Evolutionary conservation across 1,140 invertebrate genomes (phyloP).

Genomic region (Drosophila pruinosa): DNA sequence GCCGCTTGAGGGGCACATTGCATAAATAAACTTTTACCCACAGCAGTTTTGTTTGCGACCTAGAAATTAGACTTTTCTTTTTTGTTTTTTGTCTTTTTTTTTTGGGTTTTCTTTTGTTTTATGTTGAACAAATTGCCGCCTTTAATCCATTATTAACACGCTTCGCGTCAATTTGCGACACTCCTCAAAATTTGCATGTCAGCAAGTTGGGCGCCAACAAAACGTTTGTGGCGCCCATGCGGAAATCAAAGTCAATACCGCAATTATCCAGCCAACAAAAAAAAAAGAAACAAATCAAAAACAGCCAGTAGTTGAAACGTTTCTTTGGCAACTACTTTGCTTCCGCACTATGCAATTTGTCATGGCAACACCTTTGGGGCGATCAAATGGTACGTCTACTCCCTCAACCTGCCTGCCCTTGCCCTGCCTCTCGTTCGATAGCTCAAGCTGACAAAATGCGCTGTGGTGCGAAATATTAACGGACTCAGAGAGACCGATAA

Average conservation of each 20-base stretch:
- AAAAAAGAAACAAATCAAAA: slow-evolving; percentile 26
- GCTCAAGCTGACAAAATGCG: slow-evolving; percentile 51
- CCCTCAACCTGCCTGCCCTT: slow-evolving; percentile 3
- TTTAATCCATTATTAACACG: background rate
- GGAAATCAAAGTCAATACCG: slow-evolving; percentile 76
- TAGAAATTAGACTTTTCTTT: slow-evolving; percentile 54
- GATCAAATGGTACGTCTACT: slow-evolving; percentile 20
- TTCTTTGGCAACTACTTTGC: slow-evolving; percentile 47
- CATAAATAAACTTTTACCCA: slow-evolving; percentile 66
- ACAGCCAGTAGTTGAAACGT: slow-evolving; percentile 49
- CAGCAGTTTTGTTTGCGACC: slow-evolving; percentile 10
- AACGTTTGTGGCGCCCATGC: slow-evolving; percentile 57
- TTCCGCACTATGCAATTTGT: slow-evolving; percentile 73
- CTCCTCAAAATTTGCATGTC: slow-evolving; percentile 38
- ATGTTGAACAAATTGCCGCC: background rate
- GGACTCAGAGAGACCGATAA: slow-evolving; percentile 49
- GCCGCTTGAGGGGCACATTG: slow-evolving; percentile 44
- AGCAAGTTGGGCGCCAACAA: slow-evolving; percentile 32
- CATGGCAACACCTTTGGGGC: slow-evolving; percentile 67
- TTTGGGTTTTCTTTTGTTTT: slow-evolving; percentile 33
- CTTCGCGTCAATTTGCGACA: slow-evolving; percentile 7
- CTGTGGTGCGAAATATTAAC: slow-evolving; percentile 58
- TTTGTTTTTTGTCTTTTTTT: slow-evolving; percentile 12
- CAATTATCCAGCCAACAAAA: slow-evolving; percentile 52
- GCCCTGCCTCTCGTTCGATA: background rate